Base-by-base conservation (phyloP, 2,797 vertebrate genomes). In the Toxotes lorentzi region DNA sequence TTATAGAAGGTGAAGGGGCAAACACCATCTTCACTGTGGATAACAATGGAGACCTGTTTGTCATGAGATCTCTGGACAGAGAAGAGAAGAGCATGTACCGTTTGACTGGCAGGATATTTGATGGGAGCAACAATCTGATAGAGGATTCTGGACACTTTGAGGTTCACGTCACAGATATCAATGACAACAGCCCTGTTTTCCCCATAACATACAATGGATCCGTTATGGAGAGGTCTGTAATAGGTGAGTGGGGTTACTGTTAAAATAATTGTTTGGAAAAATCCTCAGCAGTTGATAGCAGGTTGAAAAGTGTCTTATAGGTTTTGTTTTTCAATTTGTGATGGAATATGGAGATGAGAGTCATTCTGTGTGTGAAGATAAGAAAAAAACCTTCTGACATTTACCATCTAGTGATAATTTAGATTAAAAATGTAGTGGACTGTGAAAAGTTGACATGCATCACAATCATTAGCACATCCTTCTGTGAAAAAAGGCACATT, bases 101-200 rank as follows among this genome's bases (percentile, higher is more conserved):
- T 4, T 61, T 96, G 47, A 89, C 11, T 0, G 95, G 94, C 60
- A 83, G 4, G 27, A 81, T 96, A 89, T 84, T 56, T 0, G 86
- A 95, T 7, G 53, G 32, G 3, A 62, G 61, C 56, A 76, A 63
- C 65, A 38, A 43, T 11, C 0, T 40, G 62, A 64, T 95, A 7
- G 95, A 96, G 38, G 43, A 75, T 0, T 7, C 86, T 1, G 91
- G 88, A 35, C 21, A 85, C 0, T 96, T 96, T 75, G 34, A 43
- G 0, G 86, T 96, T 41, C 84, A 91, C 0, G 92, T 96, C 47
- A 88, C 63, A 0, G 95, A 96, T 67, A 85, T 96, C 78, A 96
- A 96, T 13, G 95, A 96, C 85, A 92, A 96, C 85, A 45, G 0
- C 0, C 95, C 95, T 0, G 83, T 91, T 62, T 96, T 96, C 73